Conservation (phyloP, 2,888 invertebrate species). For the Brenthis hecate region DNA sequence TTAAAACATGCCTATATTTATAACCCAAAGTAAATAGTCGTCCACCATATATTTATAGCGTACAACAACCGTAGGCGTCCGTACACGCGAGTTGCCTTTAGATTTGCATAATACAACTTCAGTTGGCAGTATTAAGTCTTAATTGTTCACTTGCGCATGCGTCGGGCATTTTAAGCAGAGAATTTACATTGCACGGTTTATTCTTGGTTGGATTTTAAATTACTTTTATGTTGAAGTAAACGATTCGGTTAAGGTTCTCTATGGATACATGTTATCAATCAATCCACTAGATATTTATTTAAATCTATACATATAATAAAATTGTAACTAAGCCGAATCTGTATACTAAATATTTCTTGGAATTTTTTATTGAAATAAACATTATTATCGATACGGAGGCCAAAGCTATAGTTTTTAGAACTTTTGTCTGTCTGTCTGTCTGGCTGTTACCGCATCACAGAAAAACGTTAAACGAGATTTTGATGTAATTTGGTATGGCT, state of each 20-base stretch:
- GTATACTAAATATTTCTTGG: too few species aligned
- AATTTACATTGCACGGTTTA: slow-evolving; percentile 28
- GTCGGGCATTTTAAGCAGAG: slow-evolving; percentile 36
- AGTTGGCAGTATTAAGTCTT: slow-evolving; percentile 78
- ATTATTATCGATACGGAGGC: too few species aligned
- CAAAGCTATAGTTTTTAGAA: too few species aligned
- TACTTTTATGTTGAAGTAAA: slow-evolving; percentile 10
- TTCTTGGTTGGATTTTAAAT: slow-evolving; percentile 21
- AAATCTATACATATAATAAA: too few species aligned
- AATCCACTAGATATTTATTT: too few species aligned
- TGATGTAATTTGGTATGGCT: too few species aligned
- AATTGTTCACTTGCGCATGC: slow-evolving; percentile 71
- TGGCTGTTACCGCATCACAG: too few species aligned
- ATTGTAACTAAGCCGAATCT: too few species aligned
- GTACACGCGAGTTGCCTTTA: slow-evolving; percentile 69
- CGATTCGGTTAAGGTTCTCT: neutral
- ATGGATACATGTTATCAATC: neutral
- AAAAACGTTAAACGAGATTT: too few species aligned
- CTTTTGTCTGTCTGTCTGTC: too few species aligned
- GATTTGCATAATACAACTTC: slow-evolving; percentile 81
- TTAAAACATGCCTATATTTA: slow-evolving; percentile 37
- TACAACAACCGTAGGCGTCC: slow-evolving; percentile 70
- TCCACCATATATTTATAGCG: slow-evolving; percentile 54
- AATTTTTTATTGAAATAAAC: too few species aligned
- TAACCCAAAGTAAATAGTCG: slow-evolving; percentile 46